phyloP scores from a whole-genome alignment of 2,113 vertebrate species.

The Ariopsis seemanni region DNA sequence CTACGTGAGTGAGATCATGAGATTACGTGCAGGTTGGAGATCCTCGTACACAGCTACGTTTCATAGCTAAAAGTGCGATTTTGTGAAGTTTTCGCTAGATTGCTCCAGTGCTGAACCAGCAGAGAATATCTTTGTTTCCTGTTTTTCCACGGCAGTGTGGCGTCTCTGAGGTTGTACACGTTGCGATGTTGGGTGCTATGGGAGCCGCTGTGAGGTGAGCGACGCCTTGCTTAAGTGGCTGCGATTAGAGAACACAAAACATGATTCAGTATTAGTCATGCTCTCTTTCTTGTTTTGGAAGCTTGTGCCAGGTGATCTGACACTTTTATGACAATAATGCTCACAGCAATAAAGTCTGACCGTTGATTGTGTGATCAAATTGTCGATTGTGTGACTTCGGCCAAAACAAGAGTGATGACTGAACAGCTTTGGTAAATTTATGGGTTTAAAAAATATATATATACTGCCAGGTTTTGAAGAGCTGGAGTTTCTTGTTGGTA shows the following conservation, averaged over 20 bases:
- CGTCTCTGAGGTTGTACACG: constrained; percentile 57
- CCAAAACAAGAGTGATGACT: not conserved
- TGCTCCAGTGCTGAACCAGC: not conserved
- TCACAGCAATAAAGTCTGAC: constrained; percentile 27
- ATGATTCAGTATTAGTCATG: not conserved
- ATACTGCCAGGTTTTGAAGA: not conserved
- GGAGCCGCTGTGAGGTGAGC: constrained; percentile 76
- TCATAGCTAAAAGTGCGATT: not conserved
- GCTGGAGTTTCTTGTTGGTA: not conserved
- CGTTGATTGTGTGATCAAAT: not conserved
- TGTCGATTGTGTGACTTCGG: not conserved
- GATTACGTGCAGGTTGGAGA: not conserved
- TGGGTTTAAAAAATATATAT: not conserved
- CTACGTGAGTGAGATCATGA: constrained; percentile 19
- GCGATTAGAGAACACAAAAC: not conserved
- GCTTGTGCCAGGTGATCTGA: constrained; percentile 19
- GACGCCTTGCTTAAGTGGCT: not conserved
- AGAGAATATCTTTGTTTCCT: not conserved
- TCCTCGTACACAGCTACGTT: not conserved
- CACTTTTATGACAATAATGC: constrained; percentile 33
- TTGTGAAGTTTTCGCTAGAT: not conserved
- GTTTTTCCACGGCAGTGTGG: constrained; percentile 51
- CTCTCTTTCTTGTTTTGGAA: not conserved
- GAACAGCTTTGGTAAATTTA: not conserved
- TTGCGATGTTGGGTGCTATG: constrained; percentile 63